A percentile compares a stretch with the other conserved stretches of the same genome.
These are phyloP conservation scores for Catotricha subobsoleta DNA, from an alignment of 2,888 invertebrate species.

Conservation along the genomic window DNA sequence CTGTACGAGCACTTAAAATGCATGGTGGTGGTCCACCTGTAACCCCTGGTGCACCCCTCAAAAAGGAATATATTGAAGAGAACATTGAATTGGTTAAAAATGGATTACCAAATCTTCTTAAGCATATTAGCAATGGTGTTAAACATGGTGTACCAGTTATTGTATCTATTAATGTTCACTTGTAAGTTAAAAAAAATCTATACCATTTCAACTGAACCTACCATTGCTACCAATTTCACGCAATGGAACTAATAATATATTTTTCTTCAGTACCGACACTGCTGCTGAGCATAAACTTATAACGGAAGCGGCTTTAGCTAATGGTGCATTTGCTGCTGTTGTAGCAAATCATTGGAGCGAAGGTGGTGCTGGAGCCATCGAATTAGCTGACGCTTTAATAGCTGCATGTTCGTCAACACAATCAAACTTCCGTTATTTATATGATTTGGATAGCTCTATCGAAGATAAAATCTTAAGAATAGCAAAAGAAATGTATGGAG, in stretches of 20 bases:
- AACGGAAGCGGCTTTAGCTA: constrained; percentile 45
- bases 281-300: constrained; percentile 65
- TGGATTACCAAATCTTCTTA: constrained; percentile 76
- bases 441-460: constrained; percentile 49
- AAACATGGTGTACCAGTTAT: constrained; percentile 87
- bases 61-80: constrained; percentile 69
- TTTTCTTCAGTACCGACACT: constrained; percentile 61
- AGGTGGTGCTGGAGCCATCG: constrained; percentile 75
- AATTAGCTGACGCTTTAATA: constrained; percentile 74
- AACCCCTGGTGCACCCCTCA: constrained; percentile 40
- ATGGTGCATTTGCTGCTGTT: constrained; percentile 78
- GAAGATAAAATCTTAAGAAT: constrained; percentile 76
- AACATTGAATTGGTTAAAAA: constrained; percentile 69
- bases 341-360: constrained; percentile 76
- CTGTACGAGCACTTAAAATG: constrained; percentile 93
- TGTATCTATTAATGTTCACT: constrained; percentile 78
- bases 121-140: constrained; percentile 83
- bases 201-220: not conserved
- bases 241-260: too few relatives aligned
- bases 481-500: constrained; percentile 90
- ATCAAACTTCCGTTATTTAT: constrained; percentile 47
- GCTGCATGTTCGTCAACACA: constrained; percentile 45
- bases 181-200: constrained; percentile 33
- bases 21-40: constrained; percentile 85
- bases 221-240: not conserved